Conservation (phyloP, 2,888 invertebrate genomes). For the Euplexia lucipara region DNA sequence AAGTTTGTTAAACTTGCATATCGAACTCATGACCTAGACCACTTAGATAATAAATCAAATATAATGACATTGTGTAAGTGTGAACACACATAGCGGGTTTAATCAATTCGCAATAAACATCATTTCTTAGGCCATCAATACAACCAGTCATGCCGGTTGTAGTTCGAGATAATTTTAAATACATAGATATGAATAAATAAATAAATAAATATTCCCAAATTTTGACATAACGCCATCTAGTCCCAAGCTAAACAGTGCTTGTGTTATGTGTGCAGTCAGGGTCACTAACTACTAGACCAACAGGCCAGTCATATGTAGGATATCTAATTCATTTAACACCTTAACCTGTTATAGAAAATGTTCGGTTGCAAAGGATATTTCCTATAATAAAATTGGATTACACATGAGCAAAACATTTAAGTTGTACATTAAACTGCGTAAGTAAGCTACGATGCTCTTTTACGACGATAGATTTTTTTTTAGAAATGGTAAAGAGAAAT, state of each 20-base stretch:
- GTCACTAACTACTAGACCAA: too few relatives aligned
- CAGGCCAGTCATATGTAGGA: too few relatives aligned
- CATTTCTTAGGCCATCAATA: constrained; percentile 23
- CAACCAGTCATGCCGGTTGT: constrained; percentile 2
- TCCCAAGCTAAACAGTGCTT: too few relatives aligned
- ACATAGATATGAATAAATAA: too few relatives aligned
- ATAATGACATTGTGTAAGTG: constrained; percentile 14
- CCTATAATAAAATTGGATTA: not conserved
- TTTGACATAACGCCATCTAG: too few relatives aligned
- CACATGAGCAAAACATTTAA: constrained; percentile 6
- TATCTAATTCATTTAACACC: constrained; percentile 2
- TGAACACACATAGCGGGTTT: constrained; percentile 17
- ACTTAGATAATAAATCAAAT: constrained; percentile 11
- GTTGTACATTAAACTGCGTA: not conserved
- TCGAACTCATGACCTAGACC: constrained; percentile 21
- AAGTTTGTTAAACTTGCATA: constrained; percentile 32
- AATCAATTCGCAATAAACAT: constrained; percentile 43
- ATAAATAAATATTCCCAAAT: too few relatives aligned
- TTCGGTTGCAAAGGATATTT: constrained; percentile 13
- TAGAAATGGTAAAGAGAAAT: constrained; percentile 6
- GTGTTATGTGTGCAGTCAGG: too few relatives aligned
- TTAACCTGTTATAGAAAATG: constrained; percentile 19
- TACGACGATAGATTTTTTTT: constrained; percentile 7
- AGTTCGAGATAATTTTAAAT: not conserved
- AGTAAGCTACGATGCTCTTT: constrained; percentile 7